Evolutionary conservation across 2,113 vertebrate genomes (phyloP).

Genomic region (Cheirogaleus medius): DNA sequence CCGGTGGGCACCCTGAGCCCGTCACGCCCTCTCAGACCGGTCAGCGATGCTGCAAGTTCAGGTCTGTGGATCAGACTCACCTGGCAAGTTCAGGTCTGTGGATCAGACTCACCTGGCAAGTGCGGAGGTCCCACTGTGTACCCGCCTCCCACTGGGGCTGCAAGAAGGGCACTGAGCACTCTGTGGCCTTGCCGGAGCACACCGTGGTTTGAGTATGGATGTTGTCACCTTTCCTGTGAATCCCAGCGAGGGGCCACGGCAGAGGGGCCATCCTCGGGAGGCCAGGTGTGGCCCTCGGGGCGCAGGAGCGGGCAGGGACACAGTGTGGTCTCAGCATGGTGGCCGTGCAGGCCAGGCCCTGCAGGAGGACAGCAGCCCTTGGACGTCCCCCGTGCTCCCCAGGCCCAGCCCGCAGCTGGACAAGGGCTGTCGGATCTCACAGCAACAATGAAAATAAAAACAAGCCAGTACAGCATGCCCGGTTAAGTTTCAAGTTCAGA

Average conservation of each 20-base stretch:
- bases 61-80: not conserved
- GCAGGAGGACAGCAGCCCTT: fast-evolving
- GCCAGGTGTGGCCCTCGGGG: fast-evolving
- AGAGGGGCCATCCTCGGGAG: not conserved
- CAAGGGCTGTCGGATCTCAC: fast-evolving
- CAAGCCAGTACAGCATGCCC: not conserved
- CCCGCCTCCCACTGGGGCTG: fast-evolving
- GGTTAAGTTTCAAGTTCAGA: not conserved
- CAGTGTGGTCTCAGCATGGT: fast-evolving
- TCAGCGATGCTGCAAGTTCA: fast-evolving
- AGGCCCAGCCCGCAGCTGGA: not conserved
- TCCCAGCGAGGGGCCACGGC: not conserved
- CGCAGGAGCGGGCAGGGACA: too few species aligned
- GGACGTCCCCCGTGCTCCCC: fast-evolving
- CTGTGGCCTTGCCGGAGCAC: too few species aligned
- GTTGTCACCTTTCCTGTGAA: too few species aligned
- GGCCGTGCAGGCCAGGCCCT: fast-evolving
- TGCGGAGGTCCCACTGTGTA: fast-evolving
- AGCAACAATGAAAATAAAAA: too few species aligned
- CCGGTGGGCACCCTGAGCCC: not conserved
- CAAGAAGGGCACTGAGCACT: not conserved
- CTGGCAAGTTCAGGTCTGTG: fast-evolving
- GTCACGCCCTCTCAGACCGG: not conserved
- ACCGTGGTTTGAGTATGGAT: not conserved
- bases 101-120: fast-evolving